Conservation (phyloP, 2,888 invertebrate species). For the Nowickia ferox region DNA sequence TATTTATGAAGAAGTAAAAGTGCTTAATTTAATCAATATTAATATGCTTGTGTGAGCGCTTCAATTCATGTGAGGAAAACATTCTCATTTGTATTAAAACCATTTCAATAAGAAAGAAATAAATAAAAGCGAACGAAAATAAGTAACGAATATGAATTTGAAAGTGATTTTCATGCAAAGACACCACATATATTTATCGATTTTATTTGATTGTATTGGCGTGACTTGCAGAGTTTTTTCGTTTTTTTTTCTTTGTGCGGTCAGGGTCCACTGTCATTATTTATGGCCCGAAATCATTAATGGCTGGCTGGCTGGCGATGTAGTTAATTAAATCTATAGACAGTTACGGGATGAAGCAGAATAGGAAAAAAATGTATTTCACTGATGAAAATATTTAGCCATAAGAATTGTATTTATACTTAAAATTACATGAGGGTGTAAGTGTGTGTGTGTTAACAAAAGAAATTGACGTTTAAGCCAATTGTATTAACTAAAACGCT, state of each 20-base stretch:
- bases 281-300: constrained; percentile 49
- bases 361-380: background rate
- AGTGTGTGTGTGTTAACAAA: background rate
- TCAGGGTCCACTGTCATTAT: constrained; percentile 25
- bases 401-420: background rate
- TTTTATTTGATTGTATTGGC: constrained; percentile 15
- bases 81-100: background rate
- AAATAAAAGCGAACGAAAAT: background rate
- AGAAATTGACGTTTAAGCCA: constrained; percentile 62
- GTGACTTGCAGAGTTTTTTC: background rate
- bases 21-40: background rate
- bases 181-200: constrained; percentile 45
- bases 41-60: background rate
- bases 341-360: background rate
- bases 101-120: background rate
- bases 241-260: background rate
- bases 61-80: background rate
- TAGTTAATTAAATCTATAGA: constrained; percentile 67
- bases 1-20: background rate
- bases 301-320: constrained; percentile 34
- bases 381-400: background rate
- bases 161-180: constrained; percentile 24
- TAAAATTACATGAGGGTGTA: background rate
- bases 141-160: constrained; percentile 49
- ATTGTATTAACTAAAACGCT: constrained; percentile 51